Evolutionary conservation across 2,113 vertebrate species (phyloP).

Genomic region (Parus major): DNA sequence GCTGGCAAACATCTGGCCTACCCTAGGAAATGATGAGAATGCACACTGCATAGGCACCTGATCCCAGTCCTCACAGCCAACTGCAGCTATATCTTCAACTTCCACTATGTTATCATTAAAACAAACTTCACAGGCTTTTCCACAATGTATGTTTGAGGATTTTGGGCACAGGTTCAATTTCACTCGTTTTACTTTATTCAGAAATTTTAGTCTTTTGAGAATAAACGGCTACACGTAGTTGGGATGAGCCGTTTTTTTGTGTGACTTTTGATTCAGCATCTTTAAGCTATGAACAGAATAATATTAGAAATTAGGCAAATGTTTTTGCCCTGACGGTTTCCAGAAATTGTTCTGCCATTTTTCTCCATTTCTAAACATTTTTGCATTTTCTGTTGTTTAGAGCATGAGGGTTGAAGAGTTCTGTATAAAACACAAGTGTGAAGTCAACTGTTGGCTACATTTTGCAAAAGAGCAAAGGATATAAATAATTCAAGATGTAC

Average conservation of each 20-base stretch:
- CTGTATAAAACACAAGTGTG: background rate
- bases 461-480: background rate
- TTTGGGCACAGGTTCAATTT: background rate
- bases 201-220: background rate
- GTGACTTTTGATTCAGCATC: background rate
- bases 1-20: background rate
- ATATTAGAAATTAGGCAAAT: background rate
- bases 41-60: fast-evolving
- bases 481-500: background rate
- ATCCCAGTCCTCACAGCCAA: background rate
- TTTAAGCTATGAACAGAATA: background rate
- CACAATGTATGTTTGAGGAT: background rate
- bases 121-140: background rate
- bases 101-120: background rate
- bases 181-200: background rate
- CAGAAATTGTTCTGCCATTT: background rate
- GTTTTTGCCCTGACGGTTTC: background rate
- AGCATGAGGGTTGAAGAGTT: background rate
- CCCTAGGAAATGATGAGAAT: background rate
- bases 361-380: background rate
- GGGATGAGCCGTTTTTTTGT: background rate
- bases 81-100: background rate
- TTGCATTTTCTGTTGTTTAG: background rate
- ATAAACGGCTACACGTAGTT: background rate
- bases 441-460: background rate